A percentile compares a stretch with the other conserved stretches of the same genome.
Evolutionary conservation across 2,888 invertebrate genomes (phyloP).

Genomic region (Diarsia mendica): DNA sequence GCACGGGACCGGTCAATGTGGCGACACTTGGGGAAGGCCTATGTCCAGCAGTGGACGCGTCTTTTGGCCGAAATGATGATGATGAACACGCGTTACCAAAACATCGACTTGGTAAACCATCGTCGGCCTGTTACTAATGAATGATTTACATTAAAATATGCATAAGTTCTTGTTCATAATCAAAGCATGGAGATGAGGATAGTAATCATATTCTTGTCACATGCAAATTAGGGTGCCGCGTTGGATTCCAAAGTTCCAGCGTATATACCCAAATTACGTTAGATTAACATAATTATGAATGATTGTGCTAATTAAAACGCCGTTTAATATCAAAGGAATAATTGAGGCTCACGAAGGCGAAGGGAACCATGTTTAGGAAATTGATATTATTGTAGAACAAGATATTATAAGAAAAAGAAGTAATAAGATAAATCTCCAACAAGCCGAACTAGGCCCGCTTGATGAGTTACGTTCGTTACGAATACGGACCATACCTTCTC

Average conservation of each 20-base stretch:
- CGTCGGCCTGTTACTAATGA: not conserved
- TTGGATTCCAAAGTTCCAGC: not conserved
- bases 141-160: slow-evolving; percentile 4
- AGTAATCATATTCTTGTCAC: slow-evolving; percentile 14
- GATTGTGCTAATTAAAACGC: not conserved
- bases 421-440: no score
- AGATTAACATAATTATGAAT: slow-evolving; percentile 2
- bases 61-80: no score
- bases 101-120: not conserved
- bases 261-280: not conserved
- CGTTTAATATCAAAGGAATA: not conserved
- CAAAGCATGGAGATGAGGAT: not conserved
- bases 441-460: not conserved
- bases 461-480: no score
- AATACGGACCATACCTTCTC: no score
- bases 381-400: not conserved
- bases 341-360: not conserved
- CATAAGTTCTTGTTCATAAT: not conserved
- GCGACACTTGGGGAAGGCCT: no score
- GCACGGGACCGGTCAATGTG: no score
- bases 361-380: not conserved
- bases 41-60: no score
- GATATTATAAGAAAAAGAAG: no score
- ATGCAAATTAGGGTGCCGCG: not conserved
- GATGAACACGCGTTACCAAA: not conserved